phyloP scores from a whole-genome alignment of 2,797 vertebrate genomes.

The Ptychobarbus kaznakovi region DNA sequence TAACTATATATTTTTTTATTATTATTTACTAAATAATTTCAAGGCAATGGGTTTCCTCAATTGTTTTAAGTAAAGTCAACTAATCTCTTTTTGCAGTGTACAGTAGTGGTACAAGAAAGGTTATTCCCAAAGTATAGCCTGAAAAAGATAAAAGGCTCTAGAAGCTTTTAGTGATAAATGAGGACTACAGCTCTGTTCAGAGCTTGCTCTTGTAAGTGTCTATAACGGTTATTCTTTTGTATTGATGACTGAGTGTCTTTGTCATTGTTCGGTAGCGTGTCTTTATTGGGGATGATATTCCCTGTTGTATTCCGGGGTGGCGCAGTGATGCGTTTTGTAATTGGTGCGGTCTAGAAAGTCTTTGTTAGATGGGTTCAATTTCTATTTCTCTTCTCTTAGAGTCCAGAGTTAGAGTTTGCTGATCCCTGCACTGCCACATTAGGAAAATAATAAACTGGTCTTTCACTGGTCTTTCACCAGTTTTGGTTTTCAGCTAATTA shows the following conservation, averaged over 20 bases:
- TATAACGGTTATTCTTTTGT: too few species aligned
- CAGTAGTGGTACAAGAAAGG: too few species aligned
- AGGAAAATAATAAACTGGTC: not conserved
- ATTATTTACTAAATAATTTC: too few species aligned
- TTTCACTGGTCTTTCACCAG: not conserved
- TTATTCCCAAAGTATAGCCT: too few species aligned
- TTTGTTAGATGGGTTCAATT: not conserved
- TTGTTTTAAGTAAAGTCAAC: too few species aligned
- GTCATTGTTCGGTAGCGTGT: not conserved
- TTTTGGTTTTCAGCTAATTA: not conserved
- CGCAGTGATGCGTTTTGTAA: not conserved
- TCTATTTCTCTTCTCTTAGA: not conserved
- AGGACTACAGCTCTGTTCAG: not conserved
- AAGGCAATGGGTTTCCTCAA: too few species aligned
- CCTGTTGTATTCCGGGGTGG: not conserved
- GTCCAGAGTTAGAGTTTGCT: not conserved
- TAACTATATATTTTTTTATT: too few species aligned
- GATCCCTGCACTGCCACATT: not conserved
- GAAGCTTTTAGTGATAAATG: not conserved
- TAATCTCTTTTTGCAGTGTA: too few species aligned
- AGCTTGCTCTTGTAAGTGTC: not conserved
- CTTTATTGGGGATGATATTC: not conserved
- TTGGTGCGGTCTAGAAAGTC: not conserved
- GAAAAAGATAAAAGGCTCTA: too few species aligned
- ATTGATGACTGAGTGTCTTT: not conserved